phyloP scores from a whole-genome alignment of 2,888 invertebrate genomes.

The Harpagoxenus sublaevis region DNA sequence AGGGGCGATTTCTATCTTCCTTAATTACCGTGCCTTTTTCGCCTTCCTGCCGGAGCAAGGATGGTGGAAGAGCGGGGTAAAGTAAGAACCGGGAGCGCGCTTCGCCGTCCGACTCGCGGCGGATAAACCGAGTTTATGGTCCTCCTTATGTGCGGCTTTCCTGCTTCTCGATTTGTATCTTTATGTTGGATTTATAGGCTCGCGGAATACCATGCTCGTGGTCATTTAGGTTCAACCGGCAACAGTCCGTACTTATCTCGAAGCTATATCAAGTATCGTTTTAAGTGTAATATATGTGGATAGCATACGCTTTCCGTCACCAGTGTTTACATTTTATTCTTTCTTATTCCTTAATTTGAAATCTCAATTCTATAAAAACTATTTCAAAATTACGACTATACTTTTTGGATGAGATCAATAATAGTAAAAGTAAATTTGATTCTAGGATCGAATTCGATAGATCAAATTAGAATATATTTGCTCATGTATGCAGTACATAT shows the following conservation, averaged over 20 bases:
- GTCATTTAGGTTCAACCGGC: conserved; percentile 34
- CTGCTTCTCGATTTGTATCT: conserved; percentile 73
- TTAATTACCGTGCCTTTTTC: conserved; percentile 82
- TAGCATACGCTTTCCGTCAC: not conserved
- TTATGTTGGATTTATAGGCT: conserved; percentile 71
- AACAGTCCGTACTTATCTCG: conserved; percentile 22
- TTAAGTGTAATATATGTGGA: conserved; percentile 15
- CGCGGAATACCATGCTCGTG: conserved; percentile 61
- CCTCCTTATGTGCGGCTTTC: conserved; percentile 61
- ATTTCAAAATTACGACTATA: not conserved
- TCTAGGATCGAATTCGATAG: too few relatives aligned
- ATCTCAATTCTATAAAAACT: not conserved
- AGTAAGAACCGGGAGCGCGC: conserved; percentile 46
- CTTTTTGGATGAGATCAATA: not conserved
- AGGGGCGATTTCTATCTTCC: conserved; percentile 82
- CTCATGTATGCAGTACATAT: not conserved
- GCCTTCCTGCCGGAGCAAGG: conserved; percentile 55
- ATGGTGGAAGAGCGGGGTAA: conserved; percentile 23
- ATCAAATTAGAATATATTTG: not conserved
- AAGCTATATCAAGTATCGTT: conserved; percentile 10
- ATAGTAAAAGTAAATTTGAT: not conserved
- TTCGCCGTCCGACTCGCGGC: conserved; percentile 22
- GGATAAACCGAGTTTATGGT: conserved; percentile 65
- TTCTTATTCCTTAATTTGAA: not conserved
- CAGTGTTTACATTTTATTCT: conserved; percentile 2